These are phyloP conservation scores for Pachyuromys duprasi DNA, from an alignment of 2,797 vertebrate species.

Conservation along the genomic window DNA sequence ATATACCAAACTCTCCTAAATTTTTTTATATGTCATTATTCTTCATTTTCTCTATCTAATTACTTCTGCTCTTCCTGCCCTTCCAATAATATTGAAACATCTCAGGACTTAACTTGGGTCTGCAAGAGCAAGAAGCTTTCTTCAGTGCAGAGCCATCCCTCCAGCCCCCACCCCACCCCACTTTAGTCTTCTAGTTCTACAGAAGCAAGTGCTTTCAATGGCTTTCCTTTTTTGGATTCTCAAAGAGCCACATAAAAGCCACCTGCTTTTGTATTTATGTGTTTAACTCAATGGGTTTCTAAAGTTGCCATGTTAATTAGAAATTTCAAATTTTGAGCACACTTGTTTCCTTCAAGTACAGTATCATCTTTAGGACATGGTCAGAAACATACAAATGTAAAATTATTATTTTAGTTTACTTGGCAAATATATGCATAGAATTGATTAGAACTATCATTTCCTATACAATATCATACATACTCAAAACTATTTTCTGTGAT, in stretches of 20 bases:
- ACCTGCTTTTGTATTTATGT: not conserved
- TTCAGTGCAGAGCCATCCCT: no score
- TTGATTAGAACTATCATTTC: constrained; percentile 14
- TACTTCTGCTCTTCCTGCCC: not conserved
- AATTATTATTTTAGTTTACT: not conserved
- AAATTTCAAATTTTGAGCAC: not conserved
- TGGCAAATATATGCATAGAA: not conserved
- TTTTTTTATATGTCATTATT: not conserved
- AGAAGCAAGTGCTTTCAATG: not conserved
- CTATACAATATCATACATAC: not conserved
- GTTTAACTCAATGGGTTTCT: not conserved
- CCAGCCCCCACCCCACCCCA: not conserved
- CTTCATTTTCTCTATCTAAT: not conserved
- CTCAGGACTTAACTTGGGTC: not conserved
- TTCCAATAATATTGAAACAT: not conserved
- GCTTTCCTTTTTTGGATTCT: not conserved
- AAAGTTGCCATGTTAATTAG: not conserved
- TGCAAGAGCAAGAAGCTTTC: not conserved
- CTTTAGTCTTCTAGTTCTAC: not conserved
- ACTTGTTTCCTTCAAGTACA: not conserved
- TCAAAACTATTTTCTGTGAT: not conserved
- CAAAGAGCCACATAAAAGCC: not conserved
- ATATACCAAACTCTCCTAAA: not conserved
- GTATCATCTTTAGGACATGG: not conserved
- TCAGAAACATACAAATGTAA: not conserved